Percentiles rank a stretch among this genome's conserved stretches.
phyloP scores from a whole-genome alignment of 2,797 vertebrate species.

The Bradypodion ventrale region DNA sequence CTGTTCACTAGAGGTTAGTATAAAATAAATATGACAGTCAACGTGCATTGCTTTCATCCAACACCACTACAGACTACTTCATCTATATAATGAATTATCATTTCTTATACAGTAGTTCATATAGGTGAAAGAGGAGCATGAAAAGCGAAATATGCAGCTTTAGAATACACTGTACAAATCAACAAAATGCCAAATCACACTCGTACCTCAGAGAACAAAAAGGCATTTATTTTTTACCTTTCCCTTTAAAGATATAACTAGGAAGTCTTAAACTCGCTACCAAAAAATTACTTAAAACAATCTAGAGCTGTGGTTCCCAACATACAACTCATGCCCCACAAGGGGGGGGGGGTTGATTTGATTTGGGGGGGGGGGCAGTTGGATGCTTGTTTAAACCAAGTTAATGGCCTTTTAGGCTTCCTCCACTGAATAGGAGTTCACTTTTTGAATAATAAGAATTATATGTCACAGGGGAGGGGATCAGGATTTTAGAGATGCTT shows the following conservation, averaged over 20 bases:
- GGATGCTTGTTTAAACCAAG: too few species aligned
- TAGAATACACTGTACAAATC: not conserved
- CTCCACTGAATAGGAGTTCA: too few species aligned
- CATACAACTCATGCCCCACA: too few species aligned
- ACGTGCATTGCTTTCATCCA: not conserved
- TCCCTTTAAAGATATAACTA: not conserved
- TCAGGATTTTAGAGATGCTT: too few species aligned
- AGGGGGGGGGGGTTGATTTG: too few species aligned
- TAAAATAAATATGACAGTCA: not conserved
- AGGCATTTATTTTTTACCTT: not conserved
- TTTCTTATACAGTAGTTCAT: not conserved
- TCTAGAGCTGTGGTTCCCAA: too few species aligned
- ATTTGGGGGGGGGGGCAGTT: too few species aligned
- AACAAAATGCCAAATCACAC: not conserved
- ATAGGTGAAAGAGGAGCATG: not conserved
- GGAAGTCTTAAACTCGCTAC: slow-evolving; percentile 8
- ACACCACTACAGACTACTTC: not conserved
- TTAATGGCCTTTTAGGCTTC: too few species aligned
- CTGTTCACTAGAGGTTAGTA: not conserved
- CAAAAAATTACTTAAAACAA: slow-evolving; percentile 19
- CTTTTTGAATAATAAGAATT: too few species aligned
- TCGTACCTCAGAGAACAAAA: not conserved
- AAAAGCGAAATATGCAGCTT: not conserved
- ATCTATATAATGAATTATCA: too few species aligned
- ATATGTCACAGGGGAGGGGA: too few species aligned